Percentiles rank a stretch among this genome's conserved stretches.
phyloP scores from a whole-genome alignment of 1,140 invertebrate genomes.

The Drosophila nikananu region DNA sequence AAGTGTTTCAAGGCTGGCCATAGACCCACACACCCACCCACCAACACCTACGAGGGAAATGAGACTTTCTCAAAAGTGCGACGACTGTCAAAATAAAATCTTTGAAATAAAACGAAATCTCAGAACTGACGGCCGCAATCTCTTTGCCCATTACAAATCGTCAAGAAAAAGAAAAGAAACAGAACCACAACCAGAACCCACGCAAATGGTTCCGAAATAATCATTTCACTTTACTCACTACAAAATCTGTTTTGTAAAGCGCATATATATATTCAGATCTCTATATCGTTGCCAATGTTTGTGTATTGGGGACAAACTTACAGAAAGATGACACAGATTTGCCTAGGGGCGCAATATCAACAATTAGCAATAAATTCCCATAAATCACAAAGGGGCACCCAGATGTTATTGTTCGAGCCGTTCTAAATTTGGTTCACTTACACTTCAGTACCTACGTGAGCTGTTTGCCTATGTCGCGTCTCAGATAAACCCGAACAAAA shows the following conservation, averaged over 20 bases:
- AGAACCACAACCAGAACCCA: constrained; percentile 14
- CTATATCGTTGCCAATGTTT: constrained; percentile 10
- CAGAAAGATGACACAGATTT: constrained; percentile 60
- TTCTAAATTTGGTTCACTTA: constrained; percentile 50
- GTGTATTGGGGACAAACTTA: constrained; percentile 20
- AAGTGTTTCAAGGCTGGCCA: constrained; percentile 71
- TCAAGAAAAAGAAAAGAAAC: constrained; percentile 25
- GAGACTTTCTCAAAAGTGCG: constrained; percentile 53
- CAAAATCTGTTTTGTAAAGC: constrained; percentile 23
- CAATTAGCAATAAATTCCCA: constrained; percentile 59
- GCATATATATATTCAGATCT: constrained; percentile 14
- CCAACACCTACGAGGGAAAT: constrained; percentile 11
- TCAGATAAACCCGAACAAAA: constrained; percentile 40
- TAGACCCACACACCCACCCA: constrained; percentile 38
- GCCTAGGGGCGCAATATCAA: constrained; percentile 49
- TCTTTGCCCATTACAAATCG: constrained; percentile 55
- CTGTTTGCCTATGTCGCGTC: constrained; percentile 45
- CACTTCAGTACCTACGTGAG: constrained; percentile 33
- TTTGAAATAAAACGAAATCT: constrained; percentile 46
- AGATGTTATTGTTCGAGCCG: constrained; percentile 29
- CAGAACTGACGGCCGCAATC: constrained; percentile 61
- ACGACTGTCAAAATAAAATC: constrained; percentile 39
- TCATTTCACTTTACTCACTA: constrained; percentile 25
- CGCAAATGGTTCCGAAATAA: constrained; percentile 52
- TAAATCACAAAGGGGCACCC: constrained; percentile 59